phyloP scores from a whole-genome alignment of 2,797 vertebrate genomes.

The Anguilla megastoma region DNA sequence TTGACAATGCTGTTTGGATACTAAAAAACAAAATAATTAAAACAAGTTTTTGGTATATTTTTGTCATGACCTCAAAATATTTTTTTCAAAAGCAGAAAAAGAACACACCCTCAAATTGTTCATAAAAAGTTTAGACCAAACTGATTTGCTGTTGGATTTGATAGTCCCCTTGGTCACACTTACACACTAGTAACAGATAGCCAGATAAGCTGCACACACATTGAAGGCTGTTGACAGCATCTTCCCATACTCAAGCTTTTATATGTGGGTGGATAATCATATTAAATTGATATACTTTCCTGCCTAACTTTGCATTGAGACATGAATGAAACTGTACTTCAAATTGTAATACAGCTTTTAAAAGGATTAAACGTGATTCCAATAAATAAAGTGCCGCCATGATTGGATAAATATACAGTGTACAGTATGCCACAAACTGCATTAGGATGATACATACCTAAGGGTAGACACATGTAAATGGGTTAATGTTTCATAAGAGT shows the following conservation, averaged over 20 bases:
- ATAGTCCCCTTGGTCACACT: not conserved
- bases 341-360: constrained; percentile 1
- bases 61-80: not conserved
- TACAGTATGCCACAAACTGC: not conserved
- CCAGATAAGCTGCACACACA: not conserved
- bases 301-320: not conserved
- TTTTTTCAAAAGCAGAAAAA: not conserved
- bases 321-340: not conserved
- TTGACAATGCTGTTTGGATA: not conserved
- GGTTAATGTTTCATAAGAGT: constrained; percentile 27
- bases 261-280: not conserved
- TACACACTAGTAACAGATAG: not conserved
- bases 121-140: not conserved
- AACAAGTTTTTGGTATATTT: not conserved
- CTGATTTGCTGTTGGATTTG: not conserved
- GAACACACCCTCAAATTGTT: not conserved
- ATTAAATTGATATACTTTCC: not conserved
- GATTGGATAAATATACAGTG: not conserved
- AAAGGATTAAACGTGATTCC: not conserved
- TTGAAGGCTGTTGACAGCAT: not conserved
- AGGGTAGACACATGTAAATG: constrained; percentile 1
- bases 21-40: not conserved
- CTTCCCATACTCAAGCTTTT: not conserved
- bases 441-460: not conserved
- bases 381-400: not conserved